Conservation (phyloP, 2,888 invertebrate genomes). For the Rhagonycha fulva region DNA sequence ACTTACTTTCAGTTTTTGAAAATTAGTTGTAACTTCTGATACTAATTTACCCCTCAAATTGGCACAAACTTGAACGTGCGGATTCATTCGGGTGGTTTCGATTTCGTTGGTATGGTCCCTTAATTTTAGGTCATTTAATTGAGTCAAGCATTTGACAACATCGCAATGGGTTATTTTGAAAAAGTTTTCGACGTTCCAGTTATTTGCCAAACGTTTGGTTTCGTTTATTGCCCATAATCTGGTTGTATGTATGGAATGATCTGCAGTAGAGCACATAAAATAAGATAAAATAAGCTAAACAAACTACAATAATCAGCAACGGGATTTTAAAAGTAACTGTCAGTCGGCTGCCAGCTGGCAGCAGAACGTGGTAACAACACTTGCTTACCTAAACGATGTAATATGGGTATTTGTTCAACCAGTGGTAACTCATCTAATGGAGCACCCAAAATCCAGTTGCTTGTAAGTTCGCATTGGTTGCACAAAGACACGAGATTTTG, state of each 20-base stretch:
- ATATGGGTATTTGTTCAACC: constrained; percentile 81
- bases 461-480: constrained; percentile 76
- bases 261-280: constrained; percentile 50
- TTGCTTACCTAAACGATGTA: constrained; percentile 71
- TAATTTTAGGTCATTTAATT: constrained; percentile 61
- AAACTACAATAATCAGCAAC: no score
- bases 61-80: constrained; percentile 79
- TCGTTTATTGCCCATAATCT: constrained; percentile 77
- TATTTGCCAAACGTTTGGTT: constrained; percentile 71
- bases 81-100: constrained; percentile 62
- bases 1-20: constrained; percentile 72
- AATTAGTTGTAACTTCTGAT: constrained; percentile 77
- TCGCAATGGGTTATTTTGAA: constrained; percentile 71
- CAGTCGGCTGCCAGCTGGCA: not conserved
- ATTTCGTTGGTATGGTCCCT: constrained; percentile 65
- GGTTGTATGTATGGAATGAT: constrained; percentile 80
- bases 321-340: no score
- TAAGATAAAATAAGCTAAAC: no score
- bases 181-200: constrained; percentile 77
- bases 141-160: constrained; percentile 65
- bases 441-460: constrained; percentile 71
- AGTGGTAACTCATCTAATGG: constrained; percentile 77
- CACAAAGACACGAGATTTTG: constrained; percentile 71
- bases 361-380: no score
- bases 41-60: constrained; percentile 80